A percentile compares a stretch with the other conserved stretches of the same genome.
These are phyloP conservation scores for Escarpia spicata DNA, from an alignment of 2,888 invertebrate species.

Conservation along the genomic window DNA sequence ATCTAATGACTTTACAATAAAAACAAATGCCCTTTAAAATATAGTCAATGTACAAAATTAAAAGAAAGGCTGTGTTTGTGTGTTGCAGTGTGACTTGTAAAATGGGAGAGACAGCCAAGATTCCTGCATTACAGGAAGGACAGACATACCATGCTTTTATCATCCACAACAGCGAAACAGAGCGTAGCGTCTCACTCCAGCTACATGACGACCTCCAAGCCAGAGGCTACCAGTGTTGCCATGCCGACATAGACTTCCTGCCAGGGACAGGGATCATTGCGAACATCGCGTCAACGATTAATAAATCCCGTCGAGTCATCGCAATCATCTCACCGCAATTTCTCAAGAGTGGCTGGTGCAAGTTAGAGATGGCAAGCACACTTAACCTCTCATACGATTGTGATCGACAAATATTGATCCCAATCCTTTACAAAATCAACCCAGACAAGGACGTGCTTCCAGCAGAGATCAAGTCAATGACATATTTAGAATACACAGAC, in stretches of 20 bases:
- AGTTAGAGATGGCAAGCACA: slow-evolving; percentile 22
- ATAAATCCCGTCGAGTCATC: slow-evolving; percentile 84
- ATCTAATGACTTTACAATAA: no score
- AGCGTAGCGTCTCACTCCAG: slow-evolving; percentile 18
- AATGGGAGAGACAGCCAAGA: background rate
- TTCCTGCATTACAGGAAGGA: slow-evolving; percentile 17
- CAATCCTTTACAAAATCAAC: slow-evolving; percentile 21
- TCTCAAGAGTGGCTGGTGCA: slow-evolving; percentile 87
- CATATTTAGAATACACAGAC: background rate
- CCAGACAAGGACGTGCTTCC: background rate
- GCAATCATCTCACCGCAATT: slow-evolving; percentile 88
- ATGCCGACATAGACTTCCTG: slow-evolving; percentile 25
- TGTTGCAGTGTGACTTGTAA: no score
- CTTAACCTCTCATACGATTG: background rate
- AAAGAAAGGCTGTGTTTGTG: no score
- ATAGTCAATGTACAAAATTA: no score
- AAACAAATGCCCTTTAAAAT: no score
- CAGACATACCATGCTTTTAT: slow-evolving; percentile 34
- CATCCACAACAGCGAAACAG: slow-evolving; percentile 27
- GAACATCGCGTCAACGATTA: slow-evolving; percentile 86
- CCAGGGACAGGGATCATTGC: slow-evolving; percentile 73
- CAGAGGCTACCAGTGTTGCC: slow-evolving; percentile 28
- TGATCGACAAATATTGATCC: background rate
- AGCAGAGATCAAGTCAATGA: background rate
- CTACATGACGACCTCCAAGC: slow-evolving; percentile 20